A percentile compares a stretch with the other conserved stretches of the same genome.
phyloP scores from a whole-genome alignment of 2,797 vertebrate genomes.

The Miopithecus talapoin region DNA sequence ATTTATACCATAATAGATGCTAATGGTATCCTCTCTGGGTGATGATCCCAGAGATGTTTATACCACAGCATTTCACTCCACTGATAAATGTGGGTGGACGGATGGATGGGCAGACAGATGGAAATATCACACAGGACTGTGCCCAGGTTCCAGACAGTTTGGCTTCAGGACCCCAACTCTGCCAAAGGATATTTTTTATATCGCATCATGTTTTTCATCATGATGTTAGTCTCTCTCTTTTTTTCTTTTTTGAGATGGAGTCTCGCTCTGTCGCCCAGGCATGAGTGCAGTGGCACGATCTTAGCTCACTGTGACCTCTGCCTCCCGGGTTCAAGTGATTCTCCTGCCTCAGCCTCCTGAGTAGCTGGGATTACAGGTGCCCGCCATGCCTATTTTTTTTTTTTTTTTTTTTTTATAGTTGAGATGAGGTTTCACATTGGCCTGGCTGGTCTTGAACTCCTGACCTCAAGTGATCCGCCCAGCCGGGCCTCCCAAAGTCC shows the following conservation, averaged over 20 bases:
- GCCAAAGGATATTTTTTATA: rapidly evolving
- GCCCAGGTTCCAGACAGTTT: not conserved
- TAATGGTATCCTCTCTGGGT: rapidly evolving
- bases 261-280: not conserved
- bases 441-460: not conserved
- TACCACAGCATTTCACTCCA: rapidly evolving
- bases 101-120: not conserved
- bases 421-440: not conserved
- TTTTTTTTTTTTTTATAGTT: not conserved
- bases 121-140: not conserved
- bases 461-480: not conserved
- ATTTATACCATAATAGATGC: rapidly evolving
- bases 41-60: not conserved
- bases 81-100: not conserved
- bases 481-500: not conserved
- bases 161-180: not conserved
- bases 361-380: not conserved
- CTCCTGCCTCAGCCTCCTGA: not conserved
- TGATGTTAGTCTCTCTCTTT: not conserved
- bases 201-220: not conserved
- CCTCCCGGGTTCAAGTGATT: not conserved
- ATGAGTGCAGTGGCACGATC: not conserved
- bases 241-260: not conserved
- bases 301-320: not conserved
- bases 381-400: not conserved